phyloP scores from a whole-genome alignment of 2,113 vertebrate species.

The Megaceryle torquata region DNA sequence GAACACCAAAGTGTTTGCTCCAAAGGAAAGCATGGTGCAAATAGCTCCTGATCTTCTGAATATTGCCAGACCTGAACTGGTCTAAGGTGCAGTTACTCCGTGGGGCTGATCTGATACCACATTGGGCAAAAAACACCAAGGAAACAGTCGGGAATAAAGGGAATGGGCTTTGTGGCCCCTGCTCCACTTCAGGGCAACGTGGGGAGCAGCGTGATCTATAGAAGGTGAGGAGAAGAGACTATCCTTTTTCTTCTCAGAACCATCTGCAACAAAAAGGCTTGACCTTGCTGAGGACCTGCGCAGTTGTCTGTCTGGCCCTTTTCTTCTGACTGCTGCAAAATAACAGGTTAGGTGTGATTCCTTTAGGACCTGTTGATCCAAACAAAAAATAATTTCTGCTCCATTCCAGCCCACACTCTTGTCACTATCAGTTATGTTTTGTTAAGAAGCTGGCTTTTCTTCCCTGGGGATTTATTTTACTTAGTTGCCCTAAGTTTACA shows the following conservation, averaged over 20 bases:
- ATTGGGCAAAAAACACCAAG: not conserved
- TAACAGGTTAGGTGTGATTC: not conserved
- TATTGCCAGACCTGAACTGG: not conserved
- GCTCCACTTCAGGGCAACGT: not conserved
- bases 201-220: not conserved
- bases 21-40: not conserved
- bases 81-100: not conserved
- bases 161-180: not conserved
- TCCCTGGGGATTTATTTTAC: not conserved
- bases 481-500: no score
- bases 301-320: not conserved
- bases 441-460: not conserved
- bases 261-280: not conserved
- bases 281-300: not conserved
- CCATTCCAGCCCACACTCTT: not conserved
- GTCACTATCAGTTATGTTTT: not conserved
- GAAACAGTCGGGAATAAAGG: not conserved
- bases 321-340: not conserved
- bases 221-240: not conserved
- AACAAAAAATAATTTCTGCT: conserved; percentile 16
- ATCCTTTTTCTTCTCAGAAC: not conserved
- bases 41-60: not conserved
- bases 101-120: not conserved
- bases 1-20: not conserved
- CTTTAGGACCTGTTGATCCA: not conserved